phyloP scores from a whole-genome alignment of 2,113 vertebrate species.

The Illadopsis cleaveri region DNA sequence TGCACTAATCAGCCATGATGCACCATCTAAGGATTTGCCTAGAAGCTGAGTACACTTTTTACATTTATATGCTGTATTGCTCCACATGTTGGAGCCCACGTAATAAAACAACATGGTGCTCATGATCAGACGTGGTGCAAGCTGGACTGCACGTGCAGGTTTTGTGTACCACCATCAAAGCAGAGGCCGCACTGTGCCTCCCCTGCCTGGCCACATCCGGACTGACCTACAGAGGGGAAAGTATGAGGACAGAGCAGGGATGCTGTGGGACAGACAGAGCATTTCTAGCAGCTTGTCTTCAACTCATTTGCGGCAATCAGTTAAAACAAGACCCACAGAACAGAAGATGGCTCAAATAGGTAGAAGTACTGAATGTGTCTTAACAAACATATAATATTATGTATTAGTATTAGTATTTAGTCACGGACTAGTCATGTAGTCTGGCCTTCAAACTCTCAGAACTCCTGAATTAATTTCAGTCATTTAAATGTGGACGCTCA shows the following conservation, averaged over 20 bases:
- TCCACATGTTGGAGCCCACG: background rate
- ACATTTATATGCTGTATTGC: background rate
- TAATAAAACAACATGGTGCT: background rate
- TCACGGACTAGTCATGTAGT: background rate
- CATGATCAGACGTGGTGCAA: background rate
- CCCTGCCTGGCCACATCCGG: background rate
- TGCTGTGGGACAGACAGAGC: background rate
- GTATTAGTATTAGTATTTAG: background rate
- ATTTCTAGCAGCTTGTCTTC: background rate
- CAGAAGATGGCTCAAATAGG: background rate
- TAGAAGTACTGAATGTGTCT: background rate
- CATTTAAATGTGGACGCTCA: background rate
- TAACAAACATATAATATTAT: rapidly evolving
- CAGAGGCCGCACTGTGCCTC: background rate
- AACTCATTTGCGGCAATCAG: background rate
- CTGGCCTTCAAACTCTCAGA: background rate
- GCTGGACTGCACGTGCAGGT: background rate
- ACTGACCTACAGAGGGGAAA: rapidly evolving
- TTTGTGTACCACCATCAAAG: background rate
- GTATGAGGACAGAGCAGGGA: background rate
- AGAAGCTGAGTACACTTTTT: background rate
- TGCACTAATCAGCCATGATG: slow-evolving; percentile 6
- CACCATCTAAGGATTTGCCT: background rate
- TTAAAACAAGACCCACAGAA: background rate
- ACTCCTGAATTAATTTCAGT: background rate